Evolutionary conservation across 2,113 vertebrate genomes (phyloP).

Genomic region (Picathartes gymnocephalus): DNA sequence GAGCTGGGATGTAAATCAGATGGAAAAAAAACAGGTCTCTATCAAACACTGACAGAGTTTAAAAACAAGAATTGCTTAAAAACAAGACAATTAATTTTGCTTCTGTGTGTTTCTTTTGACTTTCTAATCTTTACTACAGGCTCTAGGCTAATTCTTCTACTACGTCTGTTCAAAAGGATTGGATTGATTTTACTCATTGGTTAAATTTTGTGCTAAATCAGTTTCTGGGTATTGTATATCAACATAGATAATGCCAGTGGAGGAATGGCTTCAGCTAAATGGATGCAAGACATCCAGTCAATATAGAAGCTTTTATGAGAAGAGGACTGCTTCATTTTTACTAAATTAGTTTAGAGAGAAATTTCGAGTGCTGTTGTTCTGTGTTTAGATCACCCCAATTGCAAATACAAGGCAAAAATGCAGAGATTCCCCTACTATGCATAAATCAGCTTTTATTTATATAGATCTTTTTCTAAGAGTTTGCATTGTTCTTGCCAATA

Average conservation of each 20-base stretch:
- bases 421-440: background rate
- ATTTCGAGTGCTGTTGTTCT: background rate
- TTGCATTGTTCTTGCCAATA: background rate
- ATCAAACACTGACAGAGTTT: background rate
- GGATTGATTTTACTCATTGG: background rate
- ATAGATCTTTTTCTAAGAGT: background rate
- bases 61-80: background rate
- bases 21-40: background rate
- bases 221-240: background rate
- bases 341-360: background rate
- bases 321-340: background rate
- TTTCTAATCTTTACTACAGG: background rate
- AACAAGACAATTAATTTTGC: background rate
- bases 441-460: background rate
- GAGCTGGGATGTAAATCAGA: background rate
- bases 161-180: background rate
- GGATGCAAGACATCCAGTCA: background rate
- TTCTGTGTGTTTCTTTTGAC: background rate
- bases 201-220: background rate
- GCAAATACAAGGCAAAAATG: background rate
- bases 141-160: background rate
- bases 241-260: background rate
- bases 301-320: background rate
- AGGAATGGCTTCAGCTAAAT: background rate
- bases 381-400: background rate